A percentile compares a stretch with the other conserved stretches of the same genome.
Conservation (phyloP, 2,797 vertebrate genomes). For the Tinamus major region DNA sequence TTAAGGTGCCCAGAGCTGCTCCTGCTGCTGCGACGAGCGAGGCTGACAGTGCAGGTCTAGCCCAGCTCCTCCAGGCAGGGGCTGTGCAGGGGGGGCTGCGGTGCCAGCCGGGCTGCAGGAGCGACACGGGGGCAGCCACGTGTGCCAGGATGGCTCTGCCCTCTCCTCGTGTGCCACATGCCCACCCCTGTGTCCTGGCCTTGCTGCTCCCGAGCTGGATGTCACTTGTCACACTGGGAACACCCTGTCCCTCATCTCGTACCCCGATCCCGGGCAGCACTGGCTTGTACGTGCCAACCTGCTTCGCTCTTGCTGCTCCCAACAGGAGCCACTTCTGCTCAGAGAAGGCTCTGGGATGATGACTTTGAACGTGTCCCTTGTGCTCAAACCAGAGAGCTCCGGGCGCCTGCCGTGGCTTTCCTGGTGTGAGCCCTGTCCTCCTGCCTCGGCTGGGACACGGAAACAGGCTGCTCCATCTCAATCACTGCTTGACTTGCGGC, state of each 20-base stretch:
- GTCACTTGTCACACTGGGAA: neutral
- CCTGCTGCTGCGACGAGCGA: rapidly evolving
- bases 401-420: neutral
- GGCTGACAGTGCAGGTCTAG: neutral
- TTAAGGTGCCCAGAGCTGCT: neutral
- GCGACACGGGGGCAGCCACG: neutral
- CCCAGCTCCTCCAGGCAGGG: neutral
- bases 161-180: neutral
- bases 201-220: neutral
- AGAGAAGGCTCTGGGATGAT: neutral
- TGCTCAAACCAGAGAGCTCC: neutral
- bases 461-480: neutral
- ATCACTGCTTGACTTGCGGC: neutral
- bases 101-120: neutral
- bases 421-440: neutral
- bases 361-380: neutral
- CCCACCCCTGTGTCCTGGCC: rapidly evolving
- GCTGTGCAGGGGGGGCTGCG: rapidly evolving
- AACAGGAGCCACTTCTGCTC: neutral
- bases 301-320: neutral
- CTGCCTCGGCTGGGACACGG: neutral
- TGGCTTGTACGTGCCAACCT: neutral
- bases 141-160: rapidly evolving
- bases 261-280: neutral
- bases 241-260: rapidly evolving